Percentiles rank a stretch among this genome's conserved stretches.
Evolutionary conservation across 2,113 vertebrate genomes (phyloP).

Genomic region (Solenodon paradoxus): DNA sequence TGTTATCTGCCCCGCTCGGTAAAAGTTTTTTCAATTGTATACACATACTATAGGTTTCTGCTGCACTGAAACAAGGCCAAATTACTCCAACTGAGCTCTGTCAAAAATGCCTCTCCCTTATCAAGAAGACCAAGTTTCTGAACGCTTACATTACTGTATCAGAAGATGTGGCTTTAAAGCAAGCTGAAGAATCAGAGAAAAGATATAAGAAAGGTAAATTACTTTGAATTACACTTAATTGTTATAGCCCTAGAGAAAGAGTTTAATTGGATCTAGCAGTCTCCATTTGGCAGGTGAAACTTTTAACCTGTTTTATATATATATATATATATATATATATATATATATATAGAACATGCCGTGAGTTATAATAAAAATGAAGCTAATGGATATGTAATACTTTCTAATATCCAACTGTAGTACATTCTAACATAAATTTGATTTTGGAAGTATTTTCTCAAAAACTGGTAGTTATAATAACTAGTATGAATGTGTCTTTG

Average conservation of each 20-base stretch:
- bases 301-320: neutral
- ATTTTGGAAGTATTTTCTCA: neutral
- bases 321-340: slow-evolving; percentile 23
- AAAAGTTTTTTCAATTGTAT: neutral
- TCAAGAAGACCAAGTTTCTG: slow-evolving; percentile 88
- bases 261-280: neutral
- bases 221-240: neutral
- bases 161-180: slow-evolving; percentile 89
- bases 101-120: slow-evolving; percentile 88
- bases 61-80: slow-evolving; percentile 88
- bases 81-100: slow-evolving; percentile 92
- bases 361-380: slow-evolving; percentile 1
- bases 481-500: neutral
- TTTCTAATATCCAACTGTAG: neutral
- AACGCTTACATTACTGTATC: slow-evolving; percentile 93
- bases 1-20: neutral
- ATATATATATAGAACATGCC: slow-evolving; percentile 33
- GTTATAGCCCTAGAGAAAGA: neutral
- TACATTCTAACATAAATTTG: slow-evolving; percentile 38
- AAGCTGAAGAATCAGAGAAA: slow-evolving; percentile 90
- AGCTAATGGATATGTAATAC: neutral
- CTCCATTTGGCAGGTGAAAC: slow-evolving; percentile 31
- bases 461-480: slow-evolving; percentile 9
- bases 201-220: slow-evolving; percentile 87
- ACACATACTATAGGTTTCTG: slow-evolving; percentile 86